phyloP scores from a whole-genome alignment of 2,888 invertebrate genomes.

The Polyommatus iphigenia region DNA sequence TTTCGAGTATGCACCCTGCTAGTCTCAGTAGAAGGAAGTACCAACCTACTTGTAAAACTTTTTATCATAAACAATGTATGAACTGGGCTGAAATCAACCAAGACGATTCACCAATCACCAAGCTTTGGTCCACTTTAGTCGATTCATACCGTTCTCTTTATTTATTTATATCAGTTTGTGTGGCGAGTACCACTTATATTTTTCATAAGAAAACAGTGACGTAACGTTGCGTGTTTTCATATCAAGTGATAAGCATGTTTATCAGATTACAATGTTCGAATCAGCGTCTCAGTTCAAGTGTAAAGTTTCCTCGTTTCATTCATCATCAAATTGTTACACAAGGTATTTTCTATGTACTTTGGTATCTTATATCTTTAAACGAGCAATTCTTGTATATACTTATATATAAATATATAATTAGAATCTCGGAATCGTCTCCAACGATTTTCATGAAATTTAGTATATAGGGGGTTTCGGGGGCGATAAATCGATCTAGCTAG shows the following conservation, averaged over 20 bases:
- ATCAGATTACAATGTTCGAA: conserved; percentile 33
- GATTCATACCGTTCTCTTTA: neutral
- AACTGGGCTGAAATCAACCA: neutral
- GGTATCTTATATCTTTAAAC: too few relatives aligned
- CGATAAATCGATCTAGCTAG: too few relatives aligned
- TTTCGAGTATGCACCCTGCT: neutral
- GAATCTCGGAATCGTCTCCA: too few relatives aligned
- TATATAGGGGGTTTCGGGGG: too few relatives aligned
- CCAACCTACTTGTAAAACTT: neutral
- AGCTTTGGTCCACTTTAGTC: neutral
- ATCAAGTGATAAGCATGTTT: conserved; percentile 31
- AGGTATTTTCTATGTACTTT: neutral
- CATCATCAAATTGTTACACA: neutral
- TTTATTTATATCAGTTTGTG: neutral
- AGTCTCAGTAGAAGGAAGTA: neutral
- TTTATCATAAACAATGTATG: neutral
- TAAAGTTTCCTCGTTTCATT: conserved; percentile 3
- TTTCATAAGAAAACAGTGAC: conserved; percentile 31
- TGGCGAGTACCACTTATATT: neutral
- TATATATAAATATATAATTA: too few relatives aligned
- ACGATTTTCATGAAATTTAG: too few relatives aligned
- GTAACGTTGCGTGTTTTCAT: conserved; percentile 31
- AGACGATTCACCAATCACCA: neutral
- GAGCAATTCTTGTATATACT: too few relatives aligned
- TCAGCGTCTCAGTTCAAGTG: conserved; percentile 12